Base-by-base conservation (phyloP, 2,797 vertebrate species). In the Tapirus indicus region DNA sequence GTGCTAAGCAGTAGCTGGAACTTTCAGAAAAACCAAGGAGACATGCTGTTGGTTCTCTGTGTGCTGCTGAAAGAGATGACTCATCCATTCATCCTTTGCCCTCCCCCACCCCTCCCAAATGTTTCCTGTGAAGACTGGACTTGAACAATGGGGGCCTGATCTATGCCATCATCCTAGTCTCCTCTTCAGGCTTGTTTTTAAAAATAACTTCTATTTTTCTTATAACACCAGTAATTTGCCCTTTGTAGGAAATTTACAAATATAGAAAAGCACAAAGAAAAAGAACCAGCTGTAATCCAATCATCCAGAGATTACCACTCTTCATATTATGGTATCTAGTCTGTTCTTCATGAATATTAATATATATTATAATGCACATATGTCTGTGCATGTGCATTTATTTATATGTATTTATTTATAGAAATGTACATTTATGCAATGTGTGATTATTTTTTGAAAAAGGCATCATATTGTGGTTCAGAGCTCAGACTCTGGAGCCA, bases 241-340 rank as follows among this genome's bases (percentile, higher is more conserved):
- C 23, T 78, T 87, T 32, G n/a, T 4, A 72, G 68, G 69, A 86
- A 93, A 89, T 66, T 38, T 23, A 71, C 54, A 83, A 83, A 96
- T 25, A 54, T 1, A 72, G 68, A 66, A 72, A 52, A 54, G 27
- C 56, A 49, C 44, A 85, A 49, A 64, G 68, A 89, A 75, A 78
- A 68, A 69, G 79, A 80, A 32, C 11, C 32, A 35, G 52, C 58
- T 74, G 25, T 54, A 47, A 88, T 66, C 16, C 35, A 54, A 6
- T 13, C 47, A 58, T 16, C 44, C 69, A 62, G 75, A 38, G 58
- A 41, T n/a, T n/a, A 68, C 35, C 18, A 32, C 6, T 20, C 13
- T 49, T 75, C 58, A 20, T 21, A 23, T 44, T 56, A 71, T 23
- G 47, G 7, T 21, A 23, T 66, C 68, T 38, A 27, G 52, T 38